Evolutionary conservation across 2,113 vertebrate genomes (phyloP).

Genomic region (Cololabis saira): DNA sequence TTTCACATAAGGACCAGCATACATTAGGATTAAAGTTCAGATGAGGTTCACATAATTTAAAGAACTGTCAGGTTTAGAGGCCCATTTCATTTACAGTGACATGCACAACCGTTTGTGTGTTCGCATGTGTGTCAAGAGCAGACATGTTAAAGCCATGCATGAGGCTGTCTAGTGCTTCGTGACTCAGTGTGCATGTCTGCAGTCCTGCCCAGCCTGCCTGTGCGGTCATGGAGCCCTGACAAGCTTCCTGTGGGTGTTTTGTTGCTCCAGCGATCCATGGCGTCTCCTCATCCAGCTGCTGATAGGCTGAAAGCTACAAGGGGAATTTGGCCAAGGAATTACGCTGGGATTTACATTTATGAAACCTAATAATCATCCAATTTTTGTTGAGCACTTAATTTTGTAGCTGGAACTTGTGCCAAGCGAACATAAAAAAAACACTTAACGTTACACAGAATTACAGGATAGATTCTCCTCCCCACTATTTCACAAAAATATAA

Average conservation of each 20-base stretch:
- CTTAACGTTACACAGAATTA: not conserved
- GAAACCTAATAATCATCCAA: not conserved
- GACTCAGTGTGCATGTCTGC: slow-evolving; percentile 8
- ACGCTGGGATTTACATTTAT: not conserved
- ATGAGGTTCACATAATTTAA: not conserved
- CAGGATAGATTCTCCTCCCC: not conserved
- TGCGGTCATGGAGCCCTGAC: slow-evolving; percentile 16
- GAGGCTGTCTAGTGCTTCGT: slow-evolving; percentile 17
- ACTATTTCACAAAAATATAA: not conserved
- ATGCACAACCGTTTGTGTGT: not conserved
- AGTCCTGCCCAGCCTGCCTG: slow-evolving; percentile 14
- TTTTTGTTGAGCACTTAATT: not conserved
- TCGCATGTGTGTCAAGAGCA: not conserved
- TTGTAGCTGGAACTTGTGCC: not conserved
- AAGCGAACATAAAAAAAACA: not conserved
- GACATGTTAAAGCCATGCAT: slow-evolving; percentile 16
- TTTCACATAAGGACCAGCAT: too few species aligned
- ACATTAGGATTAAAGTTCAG: not conserved
- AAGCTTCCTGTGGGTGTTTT: slow-evolving; percentile 49
- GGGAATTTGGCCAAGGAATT: slow-evolving; percentile 35
- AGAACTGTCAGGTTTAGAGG: not conserved
- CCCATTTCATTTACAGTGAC: not conserved
- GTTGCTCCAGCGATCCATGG: slow-evolving; percentile 40
- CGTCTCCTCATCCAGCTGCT: slow-evolving; percentile 39
- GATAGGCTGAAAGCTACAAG: slow-evolving; percentile 19